Percentiles rank a stretch among this genome's conserved stretches.
Evolutionary conservation across 2,113 vertebrate species (phyloP).

Genomic region (Clupea harengus): DNA sequence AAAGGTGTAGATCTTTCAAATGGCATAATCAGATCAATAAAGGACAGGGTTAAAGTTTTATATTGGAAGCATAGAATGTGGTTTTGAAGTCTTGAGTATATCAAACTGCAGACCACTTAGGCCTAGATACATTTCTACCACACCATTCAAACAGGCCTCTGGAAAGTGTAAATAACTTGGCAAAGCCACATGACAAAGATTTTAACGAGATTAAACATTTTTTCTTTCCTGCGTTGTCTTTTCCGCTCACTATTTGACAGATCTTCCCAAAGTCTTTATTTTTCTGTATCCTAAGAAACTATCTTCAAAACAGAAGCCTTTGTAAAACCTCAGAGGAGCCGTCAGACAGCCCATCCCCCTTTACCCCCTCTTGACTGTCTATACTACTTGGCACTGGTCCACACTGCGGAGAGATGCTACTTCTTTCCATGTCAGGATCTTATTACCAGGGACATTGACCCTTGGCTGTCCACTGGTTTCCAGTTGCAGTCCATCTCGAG

Average conservation of each 20-base stretch:
- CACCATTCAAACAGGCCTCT: constrained; percentile 31
- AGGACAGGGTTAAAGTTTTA: neutral
- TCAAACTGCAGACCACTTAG: constrained; percentile 31
- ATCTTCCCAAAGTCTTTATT: constrained; percentile 73
- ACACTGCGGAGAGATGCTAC: constrained; percentile 74
- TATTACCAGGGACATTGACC: constrained; percentile 78
- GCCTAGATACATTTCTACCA: constrained; percentile 21
- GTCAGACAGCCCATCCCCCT: constrained; percentile 72
- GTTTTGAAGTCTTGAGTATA: constrained; percentile 7
- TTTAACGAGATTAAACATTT: constrained; percentile 58
- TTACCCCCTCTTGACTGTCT: constrained; percentile 61
- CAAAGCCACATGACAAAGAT: constrained; percentile 79
- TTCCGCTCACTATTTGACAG: constrained; percentile 66
- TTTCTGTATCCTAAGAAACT: constrained; percentile 84
- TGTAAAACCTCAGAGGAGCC: constrained; percentile 79
- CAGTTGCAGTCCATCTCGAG: constrained; percentile 72
- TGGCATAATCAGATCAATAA: neutral
- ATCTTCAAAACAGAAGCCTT: constrained; percentile 87
- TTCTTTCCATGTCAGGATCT: constrained; percentile 73
- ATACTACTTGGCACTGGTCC: constrained; percentile 76
- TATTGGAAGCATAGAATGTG: neutral
- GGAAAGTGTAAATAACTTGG: constrained; percentile 64
- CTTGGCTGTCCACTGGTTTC: constrained; percentile 74
- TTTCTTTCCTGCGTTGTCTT: constrained; percentile 59
- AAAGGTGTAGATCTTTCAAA: neutral